Evolutionary conservation across 2,888 invertebrate genomes (phyloP).

Genomic region (Molanna angustata): DNA sequence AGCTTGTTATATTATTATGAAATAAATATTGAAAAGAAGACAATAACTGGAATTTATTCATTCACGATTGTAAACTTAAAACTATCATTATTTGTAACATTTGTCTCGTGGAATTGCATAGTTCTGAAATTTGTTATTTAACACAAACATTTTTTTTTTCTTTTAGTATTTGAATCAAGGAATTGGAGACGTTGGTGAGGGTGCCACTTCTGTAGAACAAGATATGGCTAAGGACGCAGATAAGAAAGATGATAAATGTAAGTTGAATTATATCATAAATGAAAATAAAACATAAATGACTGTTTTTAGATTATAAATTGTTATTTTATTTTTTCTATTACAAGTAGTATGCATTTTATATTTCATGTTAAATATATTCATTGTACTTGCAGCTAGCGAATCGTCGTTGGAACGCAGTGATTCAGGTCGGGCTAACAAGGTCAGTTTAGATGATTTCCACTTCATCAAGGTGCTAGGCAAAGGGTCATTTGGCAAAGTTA

Average conservation of each 20-base stretch:
- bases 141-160: conserved; percentile 17
- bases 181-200: conserved; percentile 47
- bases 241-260: conserved; percentile 47
- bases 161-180: conserved; percentile 43
- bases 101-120: too few relatives aligned
- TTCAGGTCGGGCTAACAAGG: conserved; percentile 47
- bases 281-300: too few relatives aligned
- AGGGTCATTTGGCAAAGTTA: conserved; percentile 98
- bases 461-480: conserved; percentile 99
- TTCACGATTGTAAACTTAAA: too few relatives aligned
- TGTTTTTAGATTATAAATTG: too few relatives aligned
- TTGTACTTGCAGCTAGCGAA: conserved; percentile 17
- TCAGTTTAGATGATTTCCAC: conserved; percentile 83
- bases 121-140: too few relatives aligned
- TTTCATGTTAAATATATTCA: background rate
- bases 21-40: too few relatives aligned
- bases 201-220: conserved; percentile 45
- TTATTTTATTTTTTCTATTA: background rate
- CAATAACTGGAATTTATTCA: too few relatives aligned
- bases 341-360: background rate
- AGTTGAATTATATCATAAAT: too few relatives aligned
- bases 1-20: too few relatives aligned
- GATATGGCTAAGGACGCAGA: conserved; percentile 39
- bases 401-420: conserved; percentile 26
- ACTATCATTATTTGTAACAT: too few relatives aligned